Conservation (phyloP, 2,888 invertebrate species). For the Drosophila pseudotakahashii region DNA sequence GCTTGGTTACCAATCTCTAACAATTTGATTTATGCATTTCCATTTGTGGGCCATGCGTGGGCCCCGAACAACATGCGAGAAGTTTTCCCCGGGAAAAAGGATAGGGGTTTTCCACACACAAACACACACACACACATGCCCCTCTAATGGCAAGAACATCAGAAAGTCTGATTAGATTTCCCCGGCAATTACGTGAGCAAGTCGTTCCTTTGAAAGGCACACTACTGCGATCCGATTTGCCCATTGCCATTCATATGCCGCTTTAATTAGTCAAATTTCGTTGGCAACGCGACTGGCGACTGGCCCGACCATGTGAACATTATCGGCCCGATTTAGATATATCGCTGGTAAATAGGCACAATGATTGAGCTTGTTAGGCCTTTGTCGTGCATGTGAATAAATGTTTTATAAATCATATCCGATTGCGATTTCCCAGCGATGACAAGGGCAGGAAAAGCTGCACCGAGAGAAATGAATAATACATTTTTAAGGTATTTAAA, state of each 20-base stretch:
- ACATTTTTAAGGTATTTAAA: neutral
- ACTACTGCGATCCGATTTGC: conserved; percentile 16
- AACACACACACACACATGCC: conserved; percentile 8
- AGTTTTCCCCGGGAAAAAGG: conserved; percentile 16
- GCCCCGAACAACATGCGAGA: conserved; percentile 27
- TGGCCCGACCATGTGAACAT: conserved; percentile 30
- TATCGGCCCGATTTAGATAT: conserved; percentile 41
- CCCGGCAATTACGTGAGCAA: conserved; percentile 43
- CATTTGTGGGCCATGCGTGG: conserved; percentile 56
- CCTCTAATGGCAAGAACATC: conserved; percentile 35
- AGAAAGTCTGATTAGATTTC: conserved; percentile 48
- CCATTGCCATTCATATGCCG: conserved; percentile 20
- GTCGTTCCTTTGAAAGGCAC: conserved; percentile 43
- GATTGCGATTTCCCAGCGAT: conserved; percentile 34
- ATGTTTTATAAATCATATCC: conserved; percentile 45
- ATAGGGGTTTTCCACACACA: conserved; percentile 1
- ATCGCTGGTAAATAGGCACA: conserved; percentile 39
- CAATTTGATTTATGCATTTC: conserved; percentile 77
- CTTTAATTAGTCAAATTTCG: conserved; percentile 46
- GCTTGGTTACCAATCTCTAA: conserved; percentile 75
- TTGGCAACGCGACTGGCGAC: conserved; percentile 40
- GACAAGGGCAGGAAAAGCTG: neutral
- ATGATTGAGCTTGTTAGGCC: conserved; percentile 43
- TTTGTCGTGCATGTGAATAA: conserved; percentile 27
- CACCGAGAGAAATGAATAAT: neutral